Base-by-base conservation (phyloP, 2,113 vertebrate species). In the Mola mola region DNA sequence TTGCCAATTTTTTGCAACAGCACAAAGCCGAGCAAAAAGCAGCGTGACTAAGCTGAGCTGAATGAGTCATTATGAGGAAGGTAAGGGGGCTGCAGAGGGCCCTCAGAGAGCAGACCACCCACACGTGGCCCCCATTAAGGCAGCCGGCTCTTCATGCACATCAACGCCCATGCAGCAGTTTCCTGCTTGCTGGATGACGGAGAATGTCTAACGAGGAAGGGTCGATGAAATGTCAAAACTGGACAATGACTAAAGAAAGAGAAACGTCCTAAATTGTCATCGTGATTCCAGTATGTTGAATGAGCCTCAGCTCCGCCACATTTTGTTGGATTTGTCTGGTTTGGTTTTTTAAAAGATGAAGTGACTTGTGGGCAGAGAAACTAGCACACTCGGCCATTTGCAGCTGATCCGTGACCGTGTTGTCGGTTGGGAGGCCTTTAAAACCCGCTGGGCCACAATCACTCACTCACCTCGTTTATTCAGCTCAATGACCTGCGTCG, bases 121-220 rank as follows among this genome's bases (percentile, higher is more conserved):
- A 82, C 84, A 81, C 79, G 46, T 17, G 66, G 66, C 69, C 57
- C 48, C 69, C 66, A 85, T 86, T 78, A 84, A 72, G 62, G 48
- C 33, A 26, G 44, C 58, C 17, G 2, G 51, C 51, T 62, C 49
- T 50, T 80, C 67, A 49, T 47, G 66, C 70, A 59, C 75, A 72
- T 71, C 78, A 80, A 73, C 78, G 41, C 72, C 79, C 73, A 69
- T 66, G 77, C 60, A 77, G 75, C 73, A 72, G 66, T 84, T 72
- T 75, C 81, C 44, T 38, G 69, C 57, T 73, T 61, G 29, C 37
- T 31, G 71, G 63, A 19, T 2, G 42, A n/a, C n/a, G n/a, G n/a
- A n/a, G n/a, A n/a, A n/a, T n/a, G n/a, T n/a, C n/a, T n/a, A n/a
- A n/a, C n/a, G n/a, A n/a, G n/a, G 59, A 74, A 10, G 57, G 61